Evolutionary conservation across 2,888 invertebrate species (phyloP), one percentile per base, ranked within the genome.

Genomic region (Pseudococcus jackbeardsleyi): DNA sequence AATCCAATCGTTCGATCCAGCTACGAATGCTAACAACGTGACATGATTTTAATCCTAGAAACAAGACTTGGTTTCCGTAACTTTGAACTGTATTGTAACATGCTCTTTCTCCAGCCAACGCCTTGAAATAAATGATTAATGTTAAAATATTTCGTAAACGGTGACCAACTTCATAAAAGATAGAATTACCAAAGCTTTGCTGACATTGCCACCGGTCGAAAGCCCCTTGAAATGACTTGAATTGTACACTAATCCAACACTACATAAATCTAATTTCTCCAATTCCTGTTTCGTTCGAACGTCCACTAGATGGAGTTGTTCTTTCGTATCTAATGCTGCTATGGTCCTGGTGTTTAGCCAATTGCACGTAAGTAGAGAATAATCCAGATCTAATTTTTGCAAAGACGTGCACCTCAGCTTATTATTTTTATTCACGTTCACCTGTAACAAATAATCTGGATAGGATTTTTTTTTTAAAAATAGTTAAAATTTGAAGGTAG

Each of bases 191-290:
- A 96, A 93, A 15, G 96, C 96, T 91, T 94, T 93, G 91, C 95
- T 95, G 89, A 96, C 99, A 91, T 98, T 97, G 0, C 99, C 98
- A 8, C 99, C 99, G 0, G 99, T 99, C 89, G 98, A 98, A 68
- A 98, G 93, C 0, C 96, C 99, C 93, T 98, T 94, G 91, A 96
- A 96, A 91, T 96, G 96, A 77, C 97, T 96, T 50, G 96, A 96
- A 79, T 96, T 95, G 91, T 97, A 97, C 0, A 97, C 96, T 68
- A 97, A 93, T 68, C 96, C 95, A 19, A 96, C 95, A 91, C 94
- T 94, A 50, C 95, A 95, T 90, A 97, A 93, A 91, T 98, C 97
- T 89, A 96, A 92, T 39, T 95, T 93, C 92, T 97, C 97, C 26
- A 96, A 93, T 91, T 97, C 97, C 90, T 96, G 95, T 91, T 97